phyloP scores from a whole-genome alignment of 2,888 invertebrate genomes.

The Morpho deidamia region DNA sequence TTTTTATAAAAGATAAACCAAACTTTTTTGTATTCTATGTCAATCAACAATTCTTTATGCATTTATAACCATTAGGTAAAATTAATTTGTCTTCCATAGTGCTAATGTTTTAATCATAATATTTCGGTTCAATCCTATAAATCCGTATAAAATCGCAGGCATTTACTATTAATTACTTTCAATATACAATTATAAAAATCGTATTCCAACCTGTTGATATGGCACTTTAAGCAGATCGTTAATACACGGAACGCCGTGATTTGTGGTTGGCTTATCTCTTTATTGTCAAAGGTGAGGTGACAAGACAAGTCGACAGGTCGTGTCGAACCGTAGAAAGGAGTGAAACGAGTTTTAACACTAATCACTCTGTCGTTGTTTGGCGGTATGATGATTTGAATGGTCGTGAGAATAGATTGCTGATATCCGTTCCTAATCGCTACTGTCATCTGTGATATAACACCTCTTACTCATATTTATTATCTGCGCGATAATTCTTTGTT shows the following conservation, averaged over 20 bases:
- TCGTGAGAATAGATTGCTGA: conserved; percentile 6
- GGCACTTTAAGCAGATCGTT: neutral
- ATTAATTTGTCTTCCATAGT: too few species aligned
- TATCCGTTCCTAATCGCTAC: neutral
- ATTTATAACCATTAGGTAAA: too few species aligned
- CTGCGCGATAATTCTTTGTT: neutral
- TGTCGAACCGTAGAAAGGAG: conserved; percentile 13
- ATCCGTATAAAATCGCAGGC: too few species aligned
- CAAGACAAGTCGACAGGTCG: conserved; percentile 6
- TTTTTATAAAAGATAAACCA: too few species aligned
- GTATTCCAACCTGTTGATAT: too few species aligned
- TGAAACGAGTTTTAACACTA: conserved; percentile 6
- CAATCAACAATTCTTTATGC: too few species aligned
- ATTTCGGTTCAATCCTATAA: too few species aligned
- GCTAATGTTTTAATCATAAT: too few species aligned
- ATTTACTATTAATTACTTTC: too few species aligned
- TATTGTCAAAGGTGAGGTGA: conserved; percentile 8
- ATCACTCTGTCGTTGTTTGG: conserved; percentile 5
- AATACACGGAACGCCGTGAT: neutral
- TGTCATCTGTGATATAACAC: neutral
- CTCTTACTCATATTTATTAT: neutral
- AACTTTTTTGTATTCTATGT: too few species aligned
- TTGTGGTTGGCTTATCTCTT: neutral
- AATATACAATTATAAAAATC: too few species aligned
- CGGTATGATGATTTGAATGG: neutral